Conservation (phyloP, 2,113 vertebrate genomes). For the Chauna torquata region DNA sequence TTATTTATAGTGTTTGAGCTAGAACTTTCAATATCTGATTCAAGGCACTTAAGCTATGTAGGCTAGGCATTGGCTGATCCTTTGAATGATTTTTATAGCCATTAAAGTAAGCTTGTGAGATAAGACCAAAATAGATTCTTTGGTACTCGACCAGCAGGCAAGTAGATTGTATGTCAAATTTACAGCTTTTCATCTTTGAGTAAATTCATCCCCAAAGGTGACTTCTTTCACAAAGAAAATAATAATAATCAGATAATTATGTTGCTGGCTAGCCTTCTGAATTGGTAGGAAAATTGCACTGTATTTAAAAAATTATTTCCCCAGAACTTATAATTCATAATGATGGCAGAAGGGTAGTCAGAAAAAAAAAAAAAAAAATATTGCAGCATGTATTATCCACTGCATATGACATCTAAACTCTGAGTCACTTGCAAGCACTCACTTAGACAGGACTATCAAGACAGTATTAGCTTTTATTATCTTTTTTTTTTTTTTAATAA, state of each 20-base stretch:
- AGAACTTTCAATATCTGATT: neutral
- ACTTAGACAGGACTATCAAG: neutral
- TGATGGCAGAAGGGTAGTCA: neutral
- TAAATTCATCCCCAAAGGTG: constrained; percentile 10
- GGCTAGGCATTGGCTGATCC: neutral
- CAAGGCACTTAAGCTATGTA: neutral
- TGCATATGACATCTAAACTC: neutral
- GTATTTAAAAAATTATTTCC: neutral
- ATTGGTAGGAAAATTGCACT: neutral
- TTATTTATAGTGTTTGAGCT: neutral
- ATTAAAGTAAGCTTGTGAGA: constrained; percentile 3
- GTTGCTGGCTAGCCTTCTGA: neutral
- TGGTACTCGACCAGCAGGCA: neutral
- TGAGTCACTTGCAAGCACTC: neutral
- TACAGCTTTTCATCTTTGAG: constrained; percentile 6
- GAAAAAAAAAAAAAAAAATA: neutral
- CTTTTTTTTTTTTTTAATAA: neutral
- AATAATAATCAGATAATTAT: constrained; percentile 38
- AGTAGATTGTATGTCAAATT: constrained; percentile 10
- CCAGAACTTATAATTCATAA: neutral
- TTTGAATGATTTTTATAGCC: constrained; percentile 16
- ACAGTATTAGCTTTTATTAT: neutral
- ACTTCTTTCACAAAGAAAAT: constrained; percentile 40
- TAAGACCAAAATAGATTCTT: constrained; percentile 20
- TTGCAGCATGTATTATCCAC: accelerated